Conservation (phyloP, 2,797 vertebrate species). For the Notamacropus eugenii region DNA sequence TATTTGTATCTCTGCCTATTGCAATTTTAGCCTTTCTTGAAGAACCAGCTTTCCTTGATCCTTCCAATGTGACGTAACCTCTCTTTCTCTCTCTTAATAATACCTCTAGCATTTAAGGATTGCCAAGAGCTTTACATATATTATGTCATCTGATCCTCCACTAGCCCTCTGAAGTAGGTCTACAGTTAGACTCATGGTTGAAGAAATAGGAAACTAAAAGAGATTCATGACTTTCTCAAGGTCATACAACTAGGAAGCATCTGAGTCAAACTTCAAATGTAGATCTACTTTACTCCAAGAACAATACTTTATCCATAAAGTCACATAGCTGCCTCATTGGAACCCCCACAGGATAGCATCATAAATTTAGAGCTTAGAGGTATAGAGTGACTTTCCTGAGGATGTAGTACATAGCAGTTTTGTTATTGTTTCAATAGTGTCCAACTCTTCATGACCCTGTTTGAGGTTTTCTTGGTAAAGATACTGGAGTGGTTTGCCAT, state of each 20-base stretch:
- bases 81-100: not conserved
- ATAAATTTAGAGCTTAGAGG: not conserved
- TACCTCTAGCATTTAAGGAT: not conserved
- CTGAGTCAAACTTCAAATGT: not conserved
- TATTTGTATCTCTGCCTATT: not conserved
- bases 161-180: not conserved
- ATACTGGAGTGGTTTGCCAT: not conserved
- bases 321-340: not conserved
- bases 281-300: not conserved
- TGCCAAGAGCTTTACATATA: not conserved
- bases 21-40: not conserved
- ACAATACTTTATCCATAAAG: not conserved
- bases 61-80: not conserved
- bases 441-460: not conserved
- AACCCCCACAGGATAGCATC: not conserved
- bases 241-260: not conserved
- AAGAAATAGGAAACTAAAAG: not conserved
- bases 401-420: not conserved
- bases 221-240: not conserved
- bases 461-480: not conserved
- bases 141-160: not conserved
- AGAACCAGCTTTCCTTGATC: not conserved
- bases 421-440: not conserved
- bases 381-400: too few relatives aligned
- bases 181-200: not conserved